Evolutionary conservation across 2,113 vertebrate genomes (phyloP), one percentile per base, ranked within the genome.

Genomic region (Dunckerocampus dactyliophorus): DNA sequence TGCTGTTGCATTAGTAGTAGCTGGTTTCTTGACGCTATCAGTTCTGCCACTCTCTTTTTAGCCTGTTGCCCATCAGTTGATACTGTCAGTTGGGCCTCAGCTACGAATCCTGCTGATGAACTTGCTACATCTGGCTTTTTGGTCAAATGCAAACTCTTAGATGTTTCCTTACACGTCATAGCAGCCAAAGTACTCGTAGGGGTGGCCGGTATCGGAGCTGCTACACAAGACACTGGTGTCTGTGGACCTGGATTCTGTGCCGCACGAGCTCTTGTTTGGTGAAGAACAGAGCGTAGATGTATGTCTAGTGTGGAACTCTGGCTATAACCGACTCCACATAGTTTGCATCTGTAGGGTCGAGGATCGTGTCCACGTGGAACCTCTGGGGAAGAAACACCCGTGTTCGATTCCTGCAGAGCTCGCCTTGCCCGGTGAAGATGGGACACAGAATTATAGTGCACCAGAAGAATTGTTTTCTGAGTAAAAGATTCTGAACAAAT

Each of bases 401-500:
- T 91, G 84, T 81, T 75, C 8, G 95, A 94, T 63, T 99, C 97
- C 74, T 99, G 96, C 65, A 97, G 87, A 49, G 95, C 95, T 78
- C 95, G 91, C 79, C 98, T 96, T 70, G 98, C 89, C 77, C 97
- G 94, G 82, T 98, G 97, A 59, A 99, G 89, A 83, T 99, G 97
- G 62, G 96, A 99, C 64, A 99, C 97, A 0, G 97, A 99, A 76
- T 99, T 99, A 82, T 95, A 99, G 87, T 99, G 97, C 59, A 99
- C 97, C 50, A 99, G 81, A 42, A 99, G 92, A 76, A 99, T 99
- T 62, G 97, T 99, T 90, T 99, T 99, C 56, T 99, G 97, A 0
- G 97, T 99, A 82, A 99, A 99, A 47, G 97, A 99, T 69, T 99
- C 97, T 75, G 97, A 99, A 85, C 97, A 99, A 62, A 99, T 93